Evolutionary conservation across 2,888 invertebrate species (phyloP).

Genomic region (Hydrotaea diabolus): DNA sequence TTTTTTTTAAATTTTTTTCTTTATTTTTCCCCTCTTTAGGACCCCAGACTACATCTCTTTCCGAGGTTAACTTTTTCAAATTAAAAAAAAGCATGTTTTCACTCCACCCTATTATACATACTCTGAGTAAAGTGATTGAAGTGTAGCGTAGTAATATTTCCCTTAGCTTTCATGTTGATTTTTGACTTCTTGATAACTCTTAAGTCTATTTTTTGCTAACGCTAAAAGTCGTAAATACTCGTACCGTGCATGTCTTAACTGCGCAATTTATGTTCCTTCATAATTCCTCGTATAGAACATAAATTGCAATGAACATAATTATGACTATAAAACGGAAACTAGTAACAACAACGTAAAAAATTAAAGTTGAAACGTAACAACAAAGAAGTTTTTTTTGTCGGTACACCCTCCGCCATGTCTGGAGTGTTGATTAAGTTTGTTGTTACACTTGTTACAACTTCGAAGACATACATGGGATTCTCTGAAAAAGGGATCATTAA

Average conservation of each 20-base stretch:
- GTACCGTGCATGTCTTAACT: conserved; percentile 35
- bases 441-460: neutral
- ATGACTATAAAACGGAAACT: conserved; percentile 49
- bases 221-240: conserved; percentile 35
- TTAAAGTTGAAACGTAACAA: neutral
- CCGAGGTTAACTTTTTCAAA: no score
- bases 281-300: conserved; percentile 9
- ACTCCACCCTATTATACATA: no score
- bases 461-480: no score
- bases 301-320: conserved; percentile 51
- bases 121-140: conserved; percentile 27
- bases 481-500: no score
- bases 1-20: no score
- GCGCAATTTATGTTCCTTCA: conserved; percentile 35
- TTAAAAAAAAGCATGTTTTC: no score
- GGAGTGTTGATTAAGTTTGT: no score
- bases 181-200: conserved; percentile 28
- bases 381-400: neutral
- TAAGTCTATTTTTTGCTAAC: conserved; percentile 26
- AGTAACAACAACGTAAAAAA: conserved; percentile 40
- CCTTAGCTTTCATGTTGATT: conserved; percentile 33
- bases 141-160: conserved; percentile 11
- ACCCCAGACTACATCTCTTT: no score
- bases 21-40: no score
- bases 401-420: neutral